These are phyloP conservation scores for Istiophorus platypterus DNA, from an alignment of 2,113 vertebrate species.

Conservation along the genomic window DNA sequence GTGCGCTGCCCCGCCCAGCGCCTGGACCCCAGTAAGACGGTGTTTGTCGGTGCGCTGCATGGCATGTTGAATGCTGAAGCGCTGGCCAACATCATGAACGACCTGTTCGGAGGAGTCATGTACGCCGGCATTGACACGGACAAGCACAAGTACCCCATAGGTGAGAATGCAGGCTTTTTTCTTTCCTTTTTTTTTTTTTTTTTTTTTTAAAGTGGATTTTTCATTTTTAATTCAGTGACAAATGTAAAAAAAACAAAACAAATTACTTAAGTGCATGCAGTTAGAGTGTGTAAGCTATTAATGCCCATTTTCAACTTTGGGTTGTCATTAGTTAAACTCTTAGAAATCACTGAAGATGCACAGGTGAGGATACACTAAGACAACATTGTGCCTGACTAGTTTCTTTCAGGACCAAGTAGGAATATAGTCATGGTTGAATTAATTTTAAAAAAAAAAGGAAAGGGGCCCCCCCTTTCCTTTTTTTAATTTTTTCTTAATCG, in stretches of 20 bases:
- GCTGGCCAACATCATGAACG: conserved; percentile 94
- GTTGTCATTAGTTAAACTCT: too few relatives aligned
- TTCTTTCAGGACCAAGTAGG: too few relatives aligned
- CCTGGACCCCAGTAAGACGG: conserved; percentile 95
- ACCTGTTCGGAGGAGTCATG: conserved; percentile 96
- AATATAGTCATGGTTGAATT: too few relatives aligned
- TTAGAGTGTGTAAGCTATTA: too few relatives aligned
- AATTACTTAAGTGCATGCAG: not conserved
- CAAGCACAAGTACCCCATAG: conserved; percentile 99
- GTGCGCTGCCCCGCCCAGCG: conserved; percentile 95
- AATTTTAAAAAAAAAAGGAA: too few relatives aligned
- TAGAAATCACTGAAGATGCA: too few relatives aligned
- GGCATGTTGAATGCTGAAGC: conserved; percentile 98
- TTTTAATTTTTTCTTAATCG: too few relatives aligned
- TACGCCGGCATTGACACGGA: conserved; percentile 99
- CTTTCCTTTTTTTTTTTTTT: too few relatives aligned
- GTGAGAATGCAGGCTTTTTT: conserved; percentile 79
- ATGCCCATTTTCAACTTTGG: not conserved
- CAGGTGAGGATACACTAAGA: too few relatives aligned
- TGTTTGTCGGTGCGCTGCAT: conserved; percentile 98
- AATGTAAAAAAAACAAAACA: not conserved
- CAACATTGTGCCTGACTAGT: too few relatives aligned
- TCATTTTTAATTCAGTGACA: not conserved
- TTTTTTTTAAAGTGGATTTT: not conserved
- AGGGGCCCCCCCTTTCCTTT: too few relatives aligned